Base-by-base conservation (phyloP, 2,888 invertebrate genomes). In the Rutpela maculata region DNA sequence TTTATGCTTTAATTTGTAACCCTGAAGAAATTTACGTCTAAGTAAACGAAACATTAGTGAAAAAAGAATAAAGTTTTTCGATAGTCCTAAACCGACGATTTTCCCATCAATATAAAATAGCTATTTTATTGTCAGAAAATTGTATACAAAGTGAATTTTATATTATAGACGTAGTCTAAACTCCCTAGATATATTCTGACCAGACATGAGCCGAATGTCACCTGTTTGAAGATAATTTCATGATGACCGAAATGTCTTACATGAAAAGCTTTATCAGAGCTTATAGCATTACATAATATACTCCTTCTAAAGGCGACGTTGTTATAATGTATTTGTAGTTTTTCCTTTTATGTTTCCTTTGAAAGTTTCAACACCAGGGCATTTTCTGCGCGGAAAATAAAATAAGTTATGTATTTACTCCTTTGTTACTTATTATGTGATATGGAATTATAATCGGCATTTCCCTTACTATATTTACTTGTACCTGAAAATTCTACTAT, bases 301-400 rank as follows among this genome's bases (percentile, higher is more conserved):
- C n/a, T 50, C 15, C n/a, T 15, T 5, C 2, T 50, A n/a, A 0
- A n/a, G n/a, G 50, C n/a, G n/a, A 50, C 6, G 6, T 50, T 50
- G n/a, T 50, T 50, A 50, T 50, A 50, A 50, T 50, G n/a, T 50
- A 50, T n/a, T 50, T 50, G 50, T 50, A n/a, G 12, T 43, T 43
- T 43, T 43, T 43, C 43, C 15, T 15, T 43, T 43, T 12, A 43
- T 43, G 15, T 35, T 35, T 7, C 7, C 43, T 43, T 43, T 11
- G 12, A 12, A 43, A 43, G 43, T 43, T 11, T 12, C 12, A 35
- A 12, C 43, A 43, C 1, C 43, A 43, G 1, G 15, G 12, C 43
- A 12, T 43, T 43, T 11, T 43, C 43, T 43, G 43, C 15, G 2
- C 12, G 12, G 43, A 43, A 12, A 43, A 43, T 43, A 1, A 43